Base-by-base conservation (phyloP, 2,797 vertebrate species). In the Sciurus carolinensis region DNA sequence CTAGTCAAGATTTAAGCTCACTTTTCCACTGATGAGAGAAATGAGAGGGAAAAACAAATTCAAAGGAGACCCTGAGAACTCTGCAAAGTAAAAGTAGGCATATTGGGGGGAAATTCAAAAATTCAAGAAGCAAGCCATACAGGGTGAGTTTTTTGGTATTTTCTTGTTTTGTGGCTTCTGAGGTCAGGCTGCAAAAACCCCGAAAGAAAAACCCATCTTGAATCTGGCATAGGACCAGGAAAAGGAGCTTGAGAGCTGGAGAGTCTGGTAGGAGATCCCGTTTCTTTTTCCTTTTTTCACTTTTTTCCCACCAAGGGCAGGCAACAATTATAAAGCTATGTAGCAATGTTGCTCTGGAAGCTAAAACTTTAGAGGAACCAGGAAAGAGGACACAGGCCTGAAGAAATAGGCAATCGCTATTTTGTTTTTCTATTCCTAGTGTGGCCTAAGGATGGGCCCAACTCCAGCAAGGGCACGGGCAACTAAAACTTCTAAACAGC, bases 341-440 rank as follows among this genome's bases (percentile, higher is more conserved):
- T 5, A 52, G 44, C 12, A 64, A 2, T 81, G 59, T 64, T 36
- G 52, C 57, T 64, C 39, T 88, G 33, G 5, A 10, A 77, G 33
- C 52, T 73, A 50, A 67, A 96, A 91, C 44, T 20, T 13, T 59
- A 80, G 64, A 85, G 67, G 26, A 79, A 36, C 24, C 62, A 93
- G 82, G 75, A 71, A 90, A 87, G 6, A n/a, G 50, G 15, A 62
- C 28, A 44, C 17, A 67, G 7, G 24, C 52, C 15, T 11, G 24
- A 75, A 66, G 75, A 67, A 87, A 26, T 30, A 6, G 52, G 28
- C 20, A 73, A 59, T 73, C 39, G 28, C 52, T 24, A 8, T 69
- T 91, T 64, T 42, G 24, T 95, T 20, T 82, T 83, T 84, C 30
- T 64, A 44, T 73, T 69, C n/a, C 71, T 52, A 57, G 39, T 89